These are phyloP conservation scores for Euplagia quadripunctaria DNA, from an alignment of 2,888 invertebrate species.

Conservation along the genomic window DNA sequence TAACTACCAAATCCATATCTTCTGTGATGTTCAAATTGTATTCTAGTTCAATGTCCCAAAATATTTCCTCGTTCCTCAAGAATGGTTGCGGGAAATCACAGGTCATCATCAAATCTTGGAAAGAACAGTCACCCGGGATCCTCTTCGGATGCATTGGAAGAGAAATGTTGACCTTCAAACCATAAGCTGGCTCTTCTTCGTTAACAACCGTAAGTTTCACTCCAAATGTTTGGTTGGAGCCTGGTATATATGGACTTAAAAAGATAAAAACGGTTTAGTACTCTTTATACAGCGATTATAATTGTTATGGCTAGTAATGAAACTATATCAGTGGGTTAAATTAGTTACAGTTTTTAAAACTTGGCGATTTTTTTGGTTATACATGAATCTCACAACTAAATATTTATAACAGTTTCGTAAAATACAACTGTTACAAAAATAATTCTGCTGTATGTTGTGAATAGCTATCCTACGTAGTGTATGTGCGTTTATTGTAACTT, in stretches of 20 bases:
- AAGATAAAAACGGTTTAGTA: slow-evolving; percentile 12
- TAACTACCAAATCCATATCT: slow-evolving; percentile 57
- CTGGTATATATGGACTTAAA: slow-evolving; percentile 74
- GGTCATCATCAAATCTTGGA: slow-evolving; percentile 64
- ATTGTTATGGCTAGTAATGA: background rate
- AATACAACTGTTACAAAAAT: too few species aligned
- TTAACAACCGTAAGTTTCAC: slow-evolving; percentile 69
- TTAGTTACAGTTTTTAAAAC: too few species aligned
- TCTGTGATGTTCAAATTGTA: slow-evolving; percentile 59
- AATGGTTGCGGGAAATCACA: slow-evolving; percentile 75
- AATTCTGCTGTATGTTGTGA: too few species aligned
- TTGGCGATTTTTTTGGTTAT: too few species aligned
- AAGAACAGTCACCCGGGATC: slow-evolving; percentile 70
- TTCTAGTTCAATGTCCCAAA: slow-evolving; percentile 77
- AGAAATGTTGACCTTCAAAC: slow-evolving; percentile 67
- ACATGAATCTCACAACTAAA: too few species aligned
- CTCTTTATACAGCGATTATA: background rate
- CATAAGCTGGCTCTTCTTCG: slow-evolving; percentile 78
- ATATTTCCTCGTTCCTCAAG: slow-evolving; percentile 60
- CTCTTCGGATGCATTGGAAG: slow-evolving; percentile 71
- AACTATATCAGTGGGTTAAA: too few species aligned
- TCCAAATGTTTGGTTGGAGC: slow-evolving; percentile 68
- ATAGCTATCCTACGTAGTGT: too few species aligned
- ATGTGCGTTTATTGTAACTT: too few species aligned
- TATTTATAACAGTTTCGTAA: too few species aligned